Evolutionary conservation across 1,140 invertebrate species (phyloP).

Genomic region (Drosophila yakuba): DNA sequence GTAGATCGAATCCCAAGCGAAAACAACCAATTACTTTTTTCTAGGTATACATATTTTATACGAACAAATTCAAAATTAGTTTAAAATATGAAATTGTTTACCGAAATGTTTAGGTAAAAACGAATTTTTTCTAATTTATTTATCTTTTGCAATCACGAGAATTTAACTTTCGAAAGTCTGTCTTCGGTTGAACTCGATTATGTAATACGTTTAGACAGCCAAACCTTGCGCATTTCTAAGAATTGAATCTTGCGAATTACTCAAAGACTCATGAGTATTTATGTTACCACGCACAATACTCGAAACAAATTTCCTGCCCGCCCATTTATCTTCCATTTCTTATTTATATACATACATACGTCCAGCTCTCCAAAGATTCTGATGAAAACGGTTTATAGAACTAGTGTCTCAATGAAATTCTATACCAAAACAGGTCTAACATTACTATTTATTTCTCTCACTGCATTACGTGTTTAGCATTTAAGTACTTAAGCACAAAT

Average conservation of each 20-base stretch:
- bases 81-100: conserved; percentile 2
- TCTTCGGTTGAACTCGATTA: conserved; percentile 21
- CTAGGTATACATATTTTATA: conserved; percentile 12
- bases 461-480: conserved; percentile 23
- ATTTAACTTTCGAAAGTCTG: conserved; percentile 8
- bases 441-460: conserved; percentile 31
- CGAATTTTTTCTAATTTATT: background rate
- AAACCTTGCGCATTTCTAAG: conserved; percentile 35
- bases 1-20: conserved; percentile 16
- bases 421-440: conserved; percentile 34
- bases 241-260: conserved; percentile 28
- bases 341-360: conserved; percentile 14
- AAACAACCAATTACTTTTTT: conserved; percentile 1
- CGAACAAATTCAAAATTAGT: conserved; percentile 15
- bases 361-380: conserved; percentile 13
- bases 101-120: conserved; percentile 10
- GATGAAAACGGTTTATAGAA: conserved; percentile 12
- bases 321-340: conserved; percentile 33
- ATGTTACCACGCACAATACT: conserved; percentile 7
- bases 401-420: conserved; percentile 23
- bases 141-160: background rate
- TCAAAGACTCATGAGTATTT: conserved; percentile 33
- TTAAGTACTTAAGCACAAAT: conserved; percentile 46
- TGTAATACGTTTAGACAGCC: conserved; percentile 13
- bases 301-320: conserved; percentile 22